Base-by-base conservation (phyloP, 2,797 vertebrate genomes). In the Parotocinclus haroldoi region DNA sequence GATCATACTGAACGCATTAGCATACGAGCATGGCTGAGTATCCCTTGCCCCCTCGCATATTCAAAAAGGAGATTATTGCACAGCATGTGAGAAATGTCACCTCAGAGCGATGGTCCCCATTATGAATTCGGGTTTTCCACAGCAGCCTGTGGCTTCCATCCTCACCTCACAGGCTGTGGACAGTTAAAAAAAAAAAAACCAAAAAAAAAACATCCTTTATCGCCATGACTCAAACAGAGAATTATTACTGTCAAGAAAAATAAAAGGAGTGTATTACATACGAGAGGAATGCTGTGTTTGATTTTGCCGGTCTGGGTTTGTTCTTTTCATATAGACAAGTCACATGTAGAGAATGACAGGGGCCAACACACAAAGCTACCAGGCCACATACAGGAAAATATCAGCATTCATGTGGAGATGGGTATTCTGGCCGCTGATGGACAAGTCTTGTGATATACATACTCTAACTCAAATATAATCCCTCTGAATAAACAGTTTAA, bases 391-490 rank as follows among this genome's bases (percentile, higher is more conserved):
- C 18, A 58, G 14, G 7, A 13, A 46, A 48, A 56, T 44, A 56
- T 65, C 63, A 56, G 52, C 42, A 66, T 55, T 60, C 56, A 60
- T 54, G 49, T 54, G 11, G 62, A 39, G 48, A 46, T 11, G 27
- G 42, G n/a, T 44, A 44, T 10, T 4, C 17, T 2, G n/a, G 39
- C 49, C 48, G 53, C 10, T 66, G 66, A 72, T 51, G 58, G 66
- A 58, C 60, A 66, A 14, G 70, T 39, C 48, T 38, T 78, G 68
- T 81, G 87, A 87, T 85, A 83, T 86, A 85, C 87, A 85, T 83
- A 84, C 82, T 87, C 86, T 77, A 84, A 88, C 87, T 80, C 85
- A 87, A 87, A 85, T 86, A 86, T 88, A 89, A 88, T 89, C 89
- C 88, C 77, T 78, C 82, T 84, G 82, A 88, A 87, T 87, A 83